These are phyloP conservation scores for Magallana gigas DNA, from an alignment of 1,140 invertebrate species.

Conservation along the genomic window DNA sequence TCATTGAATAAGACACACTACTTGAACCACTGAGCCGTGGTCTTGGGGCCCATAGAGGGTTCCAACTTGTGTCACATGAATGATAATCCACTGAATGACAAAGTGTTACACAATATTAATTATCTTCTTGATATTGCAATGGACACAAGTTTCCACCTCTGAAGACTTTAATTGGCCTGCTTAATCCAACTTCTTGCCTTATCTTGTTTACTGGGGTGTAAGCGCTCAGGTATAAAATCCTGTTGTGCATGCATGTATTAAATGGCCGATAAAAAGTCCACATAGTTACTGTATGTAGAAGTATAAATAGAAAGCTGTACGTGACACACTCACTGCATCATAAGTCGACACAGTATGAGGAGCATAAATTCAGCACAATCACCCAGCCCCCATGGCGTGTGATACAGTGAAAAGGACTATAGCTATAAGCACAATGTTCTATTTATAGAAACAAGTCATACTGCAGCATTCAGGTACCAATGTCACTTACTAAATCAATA, in stretches of 20 bases:
- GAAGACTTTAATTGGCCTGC: neutral
- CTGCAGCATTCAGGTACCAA: too few species aligned
- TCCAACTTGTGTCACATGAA: neutral
- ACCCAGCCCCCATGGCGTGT: too few species aligned
- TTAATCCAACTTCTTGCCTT: slow-evolving; percentile 6
- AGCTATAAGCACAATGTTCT: too few species aligned
- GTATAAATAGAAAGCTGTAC: too few species aligned
- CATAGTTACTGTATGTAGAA: too few species aligned
- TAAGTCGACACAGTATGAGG: too few species aligned
- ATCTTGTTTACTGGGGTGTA: neutral
- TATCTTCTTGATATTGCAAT: neutral
- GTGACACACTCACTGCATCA: too few species aligned
- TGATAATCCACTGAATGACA: neutral
- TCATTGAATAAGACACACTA: neutral
- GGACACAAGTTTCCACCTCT: neutral
- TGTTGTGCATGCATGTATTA: slow-evolving; percentile 23
- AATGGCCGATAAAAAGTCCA: slow-evolving; percentile 4
- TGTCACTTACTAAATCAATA: too few species aligned
- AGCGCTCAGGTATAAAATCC: slow-evolving; percentile 5
- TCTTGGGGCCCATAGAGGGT: neutral
- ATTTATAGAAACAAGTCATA: too few species aligned
- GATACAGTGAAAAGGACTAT: too few species aligned
- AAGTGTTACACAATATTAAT: neutral
- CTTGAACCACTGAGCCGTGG: neutral
- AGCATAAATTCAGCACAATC: too few species aligned